Base-by-base conservation (phyloP, 2,797 vertebrate genomes). In the Halcyon chelicuti region DNA sequence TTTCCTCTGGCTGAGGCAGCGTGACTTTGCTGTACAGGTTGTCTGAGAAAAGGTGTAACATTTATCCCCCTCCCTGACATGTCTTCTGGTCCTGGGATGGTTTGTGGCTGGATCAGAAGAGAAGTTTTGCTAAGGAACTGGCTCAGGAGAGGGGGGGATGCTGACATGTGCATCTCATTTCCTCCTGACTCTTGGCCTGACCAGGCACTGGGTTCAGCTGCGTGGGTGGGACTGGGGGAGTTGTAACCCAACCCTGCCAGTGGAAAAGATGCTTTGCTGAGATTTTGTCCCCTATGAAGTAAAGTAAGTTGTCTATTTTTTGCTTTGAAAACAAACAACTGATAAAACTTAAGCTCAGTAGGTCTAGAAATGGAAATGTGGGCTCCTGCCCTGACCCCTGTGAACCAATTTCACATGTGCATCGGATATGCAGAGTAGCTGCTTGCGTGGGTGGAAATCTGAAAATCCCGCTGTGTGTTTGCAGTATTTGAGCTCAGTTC, bases 291-390 rank as follows among this genome's bases (percentile, higher is more conserved):
- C 28, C 47, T 81, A 47, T 84, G 57, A 90, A 85, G 25, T 76
- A 52, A 85, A 74, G 51, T 62, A 76, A 72, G 49, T 52, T 83
- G 62, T 86, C 1, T 76, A 17, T 35, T 78, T 91, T 90, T 78
- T 93, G 20, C 73, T 84, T 76, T 85, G 49, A 87, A 96, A 92
- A 85, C 31, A 96, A 94, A 57, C 66, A 79, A 83, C 78, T 76
- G 10, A 73, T 82, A 87, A 58, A 72, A 68, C 49, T 47, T 40
- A 39, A 83, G 55, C 58, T 85, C 33, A 23, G 37, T 9, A 46
- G 71, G 82, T n/a, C 44, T 87, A 42, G 71, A 82, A 86, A 67
- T 90, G 88, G 76, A 76, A 77, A 71, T 2, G 7, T 39, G 40
- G 39, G 57, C 75, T 88, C 35, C 62, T 86, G 61, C 28, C 55